Evolutionary conservation across 1,140 invertebrate genomes (phyloP).

Genomic region (Dreissena polymorpha): DNA sequence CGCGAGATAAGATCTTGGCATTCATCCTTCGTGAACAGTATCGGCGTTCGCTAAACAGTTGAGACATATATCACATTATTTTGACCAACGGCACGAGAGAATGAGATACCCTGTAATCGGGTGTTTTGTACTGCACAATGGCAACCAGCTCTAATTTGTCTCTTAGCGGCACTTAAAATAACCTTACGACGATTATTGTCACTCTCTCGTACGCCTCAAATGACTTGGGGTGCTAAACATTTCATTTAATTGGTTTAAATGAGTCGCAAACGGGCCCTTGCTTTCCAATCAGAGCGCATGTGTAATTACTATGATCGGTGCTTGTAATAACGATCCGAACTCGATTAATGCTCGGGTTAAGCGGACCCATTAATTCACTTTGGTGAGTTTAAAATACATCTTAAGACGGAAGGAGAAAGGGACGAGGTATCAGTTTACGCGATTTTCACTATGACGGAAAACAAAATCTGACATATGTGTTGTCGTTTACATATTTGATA

Average conservation of each 20-base stretch:
- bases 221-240: constrained; percentile 42
- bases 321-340: too few species aligned
- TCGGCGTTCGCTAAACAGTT: neutral
- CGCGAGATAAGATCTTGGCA: constrained; percentile 2
- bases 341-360: too few species aligned
- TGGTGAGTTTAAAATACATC: too few species aligned
- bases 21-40: neutral
- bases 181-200: constrained; percentile 13
- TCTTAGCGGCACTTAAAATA: neutral
- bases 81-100: constrained; percentile 1
- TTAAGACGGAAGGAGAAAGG: too few species aligned
- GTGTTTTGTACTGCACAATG: constrained; percentile 39
- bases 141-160: constrained; percentile 14
- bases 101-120: constrained; percentile 34
- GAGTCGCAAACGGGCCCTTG: neutral
- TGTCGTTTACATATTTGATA: too few species aligned
- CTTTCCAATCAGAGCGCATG: constrained; percentile 24
- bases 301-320: neutral
- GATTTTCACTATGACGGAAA: too few species aligned
- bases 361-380: too few species aligned
- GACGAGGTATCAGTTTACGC: too few species aligned
- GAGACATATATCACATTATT: neutral
- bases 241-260: constrained; percentile 52
- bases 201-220: constrained; percentile 14
- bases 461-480: too few species aligned